Evolutionary conservation across 2,797 vertebrate species (phyloP).

Genomic region (Muscicapa comitata): DNA sequence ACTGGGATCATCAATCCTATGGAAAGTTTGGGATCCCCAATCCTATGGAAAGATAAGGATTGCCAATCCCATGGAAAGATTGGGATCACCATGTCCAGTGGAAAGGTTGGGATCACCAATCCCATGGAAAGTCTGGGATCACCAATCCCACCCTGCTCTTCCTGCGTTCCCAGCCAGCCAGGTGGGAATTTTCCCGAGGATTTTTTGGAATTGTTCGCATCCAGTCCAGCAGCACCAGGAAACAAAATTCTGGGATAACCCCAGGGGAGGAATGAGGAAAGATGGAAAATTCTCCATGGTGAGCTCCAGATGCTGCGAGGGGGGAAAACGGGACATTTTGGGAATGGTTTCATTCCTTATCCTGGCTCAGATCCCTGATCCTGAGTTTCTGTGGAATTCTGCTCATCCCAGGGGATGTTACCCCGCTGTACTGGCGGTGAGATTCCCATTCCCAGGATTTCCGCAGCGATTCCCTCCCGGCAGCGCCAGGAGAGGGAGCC

Average conservation of each 20-base stretch:
- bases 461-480: not conserved
- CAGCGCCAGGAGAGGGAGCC: not conserved
- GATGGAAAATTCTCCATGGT: rapidly evolving
- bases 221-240: rapidly evolving
- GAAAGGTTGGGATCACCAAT: not conserved
- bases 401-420: not conserved
- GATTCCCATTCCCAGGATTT: not conserved
- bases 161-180: not conserved
- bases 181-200: rapidly evolving
- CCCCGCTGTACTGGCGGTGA: too few species aligned
- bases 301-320: not conserved
- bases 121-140: rapidly evolving
- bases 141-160: not conserved
- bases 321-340: rapidly evolving
- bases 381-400: not conserved
- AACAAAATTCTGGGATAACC: rapidly evolving
- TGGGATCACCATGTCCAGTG: not conserved
- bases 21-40: rapidly evolving
- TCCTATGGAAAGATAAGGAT: not conserved
- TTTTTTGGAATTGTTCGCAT: rapidly evolving
- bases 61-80: rapidly evolving
- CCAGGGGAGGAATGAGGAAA: not conserved
- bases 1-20: rapidly evolving
- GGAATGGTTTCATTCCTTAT: not conserved
- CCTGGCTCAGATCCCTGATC: not conserved